Base-by-base conservation (phyloP, 2,113 vertebrate species). In the Carassius auratus region DNA sequence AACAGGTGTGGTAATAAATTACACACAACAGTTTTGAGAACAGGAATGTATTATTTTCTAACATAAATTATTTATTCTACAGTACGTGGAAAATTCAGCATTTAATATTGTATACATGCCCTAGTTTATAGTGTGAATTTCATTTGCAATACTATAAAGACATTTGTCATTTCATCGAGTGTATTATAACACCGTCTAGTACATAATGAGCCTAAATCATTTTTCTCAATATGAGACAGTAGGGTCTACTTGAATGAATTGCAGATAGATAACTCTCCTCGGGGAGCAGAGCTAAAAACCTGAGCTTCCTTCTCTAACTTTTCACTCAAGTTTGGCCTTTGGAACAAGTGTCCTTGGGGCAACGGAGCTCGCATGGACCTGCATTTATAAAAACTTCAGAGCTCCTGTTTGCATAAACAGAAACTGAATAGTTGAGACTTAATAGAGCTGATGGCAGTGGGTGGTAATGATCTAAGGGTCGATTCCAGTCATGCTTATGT, bases 391-490 rank as follows among this genome's bases (percentile, higher is more conserved):
- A 90, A 84, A 86, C 86, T 89, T 91, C 89, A 74, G 66, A 17
- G 74, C 85, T 80, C 88, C 91, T 87, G 92, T 89, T 91, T 90
- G 82, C 59, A 88, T 88, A 76, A 61, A 73, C 71, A 90, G 88
- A 93, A 92, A 85, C 88, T 84, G 88, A 91, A 92, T 91, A 90
- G 88, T 83, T 87, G 66, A 84, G 87, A 90, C 90, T 91, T 90
- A 92, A 93, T 86, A 91, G 87, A 92, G 87, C 91, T 91, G 81
- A 87, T 81, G 42, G 74, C 85, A 62, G 77, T 76, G 78, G 84
- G 76, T 81, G 64, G 68, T 81, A 80, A 68, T 30, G 33, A 80
- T 81, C 55, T 80, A 19, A 61, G 85, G 77, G 81, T 85, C 75
- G 50, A 87, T 85, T 36, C 59, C 55, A 50, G 69, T 85, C 73